These are phyloP conservation scores for Muscidifurax raptorellus DNA, from an alignment of 1,140 invertebrate genomes.

Conservation along the genomic window DNA sequence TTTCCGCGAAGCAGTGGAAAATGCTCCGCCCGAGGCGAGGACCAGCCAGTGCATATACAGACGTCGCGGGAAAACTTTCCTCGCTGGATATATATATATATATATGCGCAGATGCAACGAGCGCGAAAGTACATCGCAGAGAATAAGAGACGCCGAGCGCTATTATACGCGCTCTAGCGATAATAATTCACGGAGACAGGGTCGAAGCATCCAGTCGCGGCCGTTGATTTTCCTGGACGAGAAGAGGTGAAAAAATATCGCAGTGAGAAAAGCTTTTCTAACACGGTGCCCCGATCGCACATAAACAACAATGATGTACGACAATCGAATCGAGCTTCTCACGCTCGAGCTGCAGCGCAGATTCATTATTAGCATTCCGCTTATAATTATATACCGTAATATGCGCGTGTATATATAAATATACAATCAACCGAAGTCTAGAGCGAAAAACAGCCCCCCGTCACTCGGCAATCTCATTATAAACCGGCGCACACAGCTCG, in stretches of 20 bases:
- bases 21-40: no score
- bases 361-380: neutral
- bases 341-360: neutral
- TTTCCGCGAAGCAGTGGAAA: no score
- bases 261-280: no score
- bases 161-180: neutral
- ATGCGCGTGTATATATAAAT: neutral
- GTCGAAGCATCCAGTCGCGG: constrained; percentile 40
- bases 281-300: no score
- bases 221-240: no score
- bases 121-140: neutral
- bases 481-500: neutral
- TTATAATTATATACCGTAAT: neutral
- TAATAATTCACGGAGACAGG: constrained; percentile 46
- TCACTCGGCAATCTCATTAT: neutral
- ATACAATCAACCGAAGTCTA: neutral
- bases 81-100: constrained; percentile 5
- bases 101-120: neutral
- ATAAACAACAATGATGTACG: no score
- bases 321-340: neutral
- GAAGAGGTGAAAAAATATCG: no score
- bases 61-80: constrained; percentile 24
- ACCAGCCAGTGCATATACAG: no score
- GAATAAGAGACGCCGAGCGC: neutral
- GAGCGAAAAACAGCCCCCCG: neutral